Conservation (phyloP, 2,797 vertebrate genomes). For the Leontocebus nigricollis region DNA sequence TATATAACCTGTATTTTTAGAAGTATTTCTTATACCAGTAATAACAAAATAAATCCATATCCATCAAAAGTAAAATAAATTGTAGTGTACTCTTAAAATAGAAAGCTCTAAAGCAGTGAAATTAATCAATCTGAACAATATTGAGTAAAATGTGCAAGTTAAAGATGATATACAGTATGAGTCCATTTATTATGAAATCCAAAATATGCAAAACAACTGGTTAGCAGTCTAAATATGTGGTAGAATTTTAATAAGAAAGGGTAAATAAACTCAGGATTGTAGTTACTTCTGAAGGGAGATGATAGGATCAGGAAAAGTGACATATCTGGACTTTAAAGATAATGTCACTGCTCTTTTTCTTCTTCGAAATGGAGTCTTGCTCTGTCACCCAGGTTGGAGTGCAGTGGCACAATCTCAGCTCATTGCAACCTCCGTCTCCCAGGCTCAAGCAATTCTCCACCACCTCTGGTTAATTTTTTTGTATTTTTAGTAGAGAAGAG, state of each 20-base stretch:
- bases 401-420: no score
- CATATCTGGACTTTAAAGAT: background rate
- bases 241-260: slow-evolving; percentile 12
- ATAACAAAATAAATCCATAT: slow-evolving; percentile 38
- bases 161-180: background rate
- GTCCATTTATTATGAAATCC: background rate
- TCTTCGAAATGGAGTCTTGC: no score
- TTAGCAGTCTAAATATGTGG: background rate
- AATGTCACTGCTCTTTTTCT: slow-evolving; percentile 9
- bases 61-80: slow-evolving; percentile 45
- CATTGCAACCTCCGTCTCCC: no score
- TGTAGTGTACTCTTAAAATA: slow-evolving; percentile 12
- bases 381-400: no score
- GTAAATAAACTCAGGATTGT: background rate
- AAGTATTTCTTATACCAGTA: background rate
- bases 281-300: slow-evolving; percentile 1
- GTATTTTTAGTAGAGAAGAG: no score
- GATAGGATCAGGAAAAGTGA: background rate
- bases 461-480: no score
- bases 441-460: no score
- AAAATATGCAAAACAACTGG: slow-evolving; percentile 43
- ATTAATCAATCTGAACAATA: slow-evolving; percentile 6
- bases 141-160: slow-evolving; percentile 1
- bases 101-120: slow-evolving; percentile 38
- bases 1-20: background rate